Base-by-base conservation (phyloP, 2,888 invertebrate genomes). In the Eupithecia tripunctaria region DNA sequence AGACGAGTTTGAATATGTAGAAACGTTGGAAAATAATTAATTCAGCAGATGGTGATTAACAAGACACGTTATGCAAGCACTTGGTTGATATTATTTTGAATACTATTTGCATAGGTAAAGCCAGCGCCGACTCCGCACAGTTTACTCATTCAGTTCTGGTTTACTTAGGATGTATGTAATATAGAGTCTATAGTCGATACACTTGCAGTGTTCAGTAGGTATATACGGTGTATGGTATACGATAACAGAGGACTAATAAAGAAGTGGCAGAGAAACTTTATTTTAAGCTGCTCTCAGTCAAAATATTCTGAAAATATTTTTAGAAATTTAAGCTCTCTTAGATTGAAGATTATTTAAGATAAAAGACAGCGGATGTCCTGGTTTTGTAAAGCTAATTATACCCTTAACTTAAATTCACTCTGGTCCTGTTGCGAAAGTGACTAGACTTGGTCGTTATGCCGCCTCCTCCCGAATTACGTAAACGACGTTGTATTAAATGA, bases 381-480 rank as follows among this genome's bases (percentile, higher is more conserved):
- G 43, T 63, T 63, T 47, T 10, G 36, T 68, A 43, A 69, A 63
- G 32, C 47, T 51, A 63, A 68, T 63, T 63, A 63, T 63, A 63
- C 62, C 10, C 32, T 63, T 63, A 10, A 63, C 32, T 63, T 63
- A 10, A 63, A 36, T 36, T n/a, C 21, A 32, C 62, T 63, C n/a
- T 32, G 62, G 41, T 38, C n/a, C 21, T 59, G 66, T 70, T 71
- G 71, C 71, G 47, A 74, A 74, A 71, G 68, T 68, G 73, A 69
- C 70, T 71, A 76, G 70, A 73, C 66, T 67, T 15, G 25, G 29
- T 56, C 38, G 51, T 70, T 70, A 63, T 56, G 66, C 32, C 38
- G 27, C 36, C 62, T 21, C 56, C 64, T 71, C 21, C 38, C 64
- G 12, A 66, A 77, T 63, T 76, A 79, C 76, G 73, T 78, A 36